A percentile compares a stretch with the other conserved stretches of the same genome.
phyloP scores from a whole-genome alignment of 2,888 invertebrate genomes.

The Epinotia brunnichana region DNA sequence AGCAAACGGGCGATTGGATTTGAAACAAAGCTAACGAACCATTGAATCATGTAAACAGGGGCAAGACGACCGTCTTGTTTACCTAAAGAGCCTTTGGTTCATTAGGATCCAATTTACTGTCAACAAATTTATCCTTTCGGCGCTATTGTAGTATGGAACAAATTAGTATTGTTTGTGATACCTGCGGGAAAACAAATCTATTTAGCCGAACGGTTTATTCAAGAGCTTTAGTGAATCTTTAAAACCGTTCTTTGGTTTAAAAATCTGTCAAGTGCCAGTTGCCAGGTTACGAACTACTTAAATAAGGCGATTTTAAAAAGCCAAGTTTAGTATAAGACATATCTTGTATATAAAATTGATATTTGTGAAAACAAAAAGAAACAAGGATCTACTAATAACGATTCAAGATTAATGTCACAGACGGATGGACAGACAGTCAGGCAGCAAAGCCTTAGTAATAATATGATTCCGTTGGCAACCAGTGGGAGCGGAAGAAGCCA shows the following conservation, averaged over 20 bases:
- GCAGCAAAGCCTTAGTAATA: no score
- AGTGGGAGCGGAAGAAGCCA: no score
- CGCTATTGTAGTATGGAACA: constrained; percentile 59
- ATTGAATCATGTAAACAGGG: constrained; percentile 81
- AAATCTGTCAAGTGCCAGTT: background rate
- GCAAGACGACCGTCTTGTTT: constrained; percentile 83
- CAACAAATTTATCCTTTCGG: constrained; percentile 80
- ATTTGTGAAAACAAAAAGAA: no score
- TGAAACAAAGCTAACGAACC: constrained; percentile 84
- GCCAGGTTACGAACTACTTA: no score
- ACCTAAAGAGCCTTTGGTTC: constrained; percentile 83
- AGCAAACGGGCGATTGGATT: constrained; percentile 73
- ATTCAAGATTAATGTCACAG: no score
- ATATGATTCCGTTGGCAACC: no score
- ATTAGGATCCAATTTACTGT: constrained; percentile 84
- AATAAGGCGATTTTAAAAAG: no score
- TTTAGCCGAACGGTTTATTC: constrained; percentile 3
- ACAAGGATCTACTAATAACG: no score
- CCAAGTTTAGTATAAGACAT: no score
- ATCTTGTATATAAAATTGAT: no score
- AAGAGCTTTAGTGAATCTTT: background rate
- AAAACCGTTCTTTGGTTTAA: no score
- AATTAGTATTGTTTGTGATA: constrained; percentile 43
- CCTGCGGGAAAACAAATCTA: constrained; percentile 26
- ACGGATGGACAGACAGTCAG: no score